These are phyloP conservation scores for Drosophila aldrichi DNA, from an alignment of 2,888 invertebrate species.

Conservation along the genomic window DNA sequence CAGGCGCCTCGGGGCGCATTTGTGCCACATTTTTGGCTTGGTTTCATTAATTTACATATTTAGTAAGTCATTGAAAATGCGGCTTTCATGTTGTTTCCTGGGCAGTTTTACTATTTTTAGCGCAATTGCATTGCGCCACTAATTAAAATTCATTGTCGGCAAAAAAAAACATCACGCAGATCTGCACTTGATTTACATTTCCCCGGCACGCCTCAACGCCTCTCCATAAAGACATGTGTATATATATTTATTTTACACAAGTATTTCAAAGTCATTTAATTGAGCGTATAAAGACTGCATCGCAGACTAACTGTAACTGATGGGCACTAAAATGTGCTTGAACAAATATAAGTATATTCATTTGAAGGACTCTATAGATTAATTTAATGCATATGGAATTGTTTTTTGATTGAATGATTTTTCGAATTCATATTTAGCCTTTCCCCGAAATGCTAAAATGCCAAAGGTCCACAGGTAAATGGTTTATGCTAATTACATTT, in stretches of 20 bases:
- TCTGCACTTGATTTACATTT: slow-evolving; percentile 66
- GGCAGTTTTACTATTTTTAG: slow-evolving; percentile 58
- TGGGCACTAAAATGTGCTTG: neutral
- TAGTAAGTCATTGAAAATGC: slow-evolving; percentile 63
- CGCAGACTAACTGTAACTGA: slow-evolving; percentile 11
- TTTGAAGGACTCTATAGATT: neutral
- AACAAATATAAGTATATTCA: neutral
- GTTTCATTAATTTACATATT: slow-evolving; percentile 78
- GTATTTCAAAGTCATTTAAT: slow-evolving; percentile 1
- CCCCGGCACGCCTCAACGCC: neutral
- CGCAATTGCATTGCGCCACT: slow-evolving; percentile 49
- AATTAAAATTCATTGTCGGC: slow-evolving; percentile 72
- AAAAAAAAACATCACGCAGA: slow-evolving; percentile 28
- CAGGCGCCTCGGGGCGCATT: neutral
- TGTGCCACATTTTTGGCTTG: slow-evolving; percentile 49
- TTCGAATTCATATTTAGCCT: neutral
- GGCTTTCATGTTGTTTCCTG: slow-evolving; percentile 38
- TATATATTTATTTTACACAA: neutral
- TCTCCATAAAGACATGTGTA: slow-evolving; percentile 11
- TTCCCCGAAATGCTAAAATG: neutral
- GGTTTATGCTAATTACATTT: neutral
- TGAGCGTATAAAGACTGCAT: neutral
- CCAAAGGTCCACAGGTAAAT: neutral
- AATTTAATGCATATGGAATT: neutral
- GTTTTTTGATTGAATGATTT: neutral